Evolutionary conservation across 2,888 invertebrate genomes (phyloP).

Genomic region (Synergus laeviventris): DNA sequence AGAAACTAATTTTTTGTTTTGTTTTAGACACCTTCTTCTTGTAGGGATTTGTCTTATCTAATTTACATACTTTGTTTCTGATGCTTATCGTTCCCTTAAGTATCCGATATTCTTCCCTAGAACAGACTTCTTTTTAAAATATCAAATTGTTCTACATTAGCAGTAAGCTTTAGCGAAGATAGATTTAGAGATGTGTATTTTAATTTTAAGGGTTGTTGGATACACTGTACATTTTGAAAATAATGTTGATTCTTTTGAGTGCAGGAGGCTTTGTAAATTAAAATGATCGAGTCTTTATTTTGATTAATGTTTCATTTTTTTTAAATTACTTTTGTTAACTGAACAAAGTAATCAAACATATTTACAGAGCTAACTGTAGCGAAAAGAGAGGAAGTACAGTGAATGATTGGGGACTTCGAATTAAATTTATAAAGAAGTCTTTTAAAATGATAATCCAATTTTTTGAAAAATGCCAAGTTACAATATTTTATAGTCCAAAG

Average conservation of each 20-base stretch:
- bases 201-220: constrained; percentile 20
- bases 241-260: background rate
- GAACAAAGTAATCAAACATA: background rate
- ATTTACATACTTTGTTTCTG: background rate
- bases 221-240: background rate
- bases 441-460: background rate
- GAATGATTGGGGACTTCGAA: no score
- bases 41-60: background rate
- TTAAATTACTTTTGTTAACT: background rate
- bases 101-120: background rate
- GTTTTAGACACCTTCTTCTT: background rate
- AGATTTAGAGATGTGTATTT: background rate
- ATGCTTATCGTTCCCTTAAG: constrained; percentile 1
- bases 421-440: background rate
- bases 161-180: constrained; percentile 2
- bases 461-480: background rate
- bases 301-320: background rate
- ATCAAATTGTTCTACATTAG: constrained; percentile 5
- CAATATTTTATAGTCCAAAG: background rate
- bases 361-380: background rate
- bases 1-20: background rate
- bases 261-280: background rate
- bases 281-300: background rate
- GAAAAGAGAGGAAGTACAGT: no score
- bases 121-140: constrained; percentile 4